A percentile compares a stretch with the other conserved stretches of the same genome.
phyloP scores from a whole-genome alignment of 2,888 invertebrate genomes.

The Harpalus rufipes region DNA sequence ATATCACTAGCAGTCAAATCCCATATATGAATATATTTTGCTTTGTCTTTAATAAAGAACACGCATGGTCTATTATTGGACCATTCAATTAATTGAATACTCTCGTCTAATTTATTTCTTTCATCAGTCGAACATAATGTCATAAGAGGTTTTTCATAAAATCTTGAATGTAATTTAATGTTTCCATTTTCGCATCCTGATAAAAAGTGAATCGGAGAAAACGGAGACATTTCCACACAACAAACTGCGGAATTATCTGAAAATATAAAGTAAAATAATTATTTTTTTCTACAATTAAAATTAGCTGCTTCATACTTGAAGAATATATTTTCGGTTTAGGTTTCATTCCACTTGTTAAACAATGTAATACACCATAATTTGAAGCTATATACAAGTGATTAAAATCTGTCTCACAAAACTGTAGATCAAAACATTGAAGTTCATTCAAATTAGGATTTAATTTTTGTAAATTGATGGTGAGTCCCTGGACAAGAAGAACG shows the following conservation, averaged over 20 bases:
- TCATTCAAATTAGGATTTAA: conserved; percentile 72
- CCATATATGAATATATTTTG: conserved; percentile 79
- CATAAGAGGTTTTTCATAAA: conserved; percentile 76
- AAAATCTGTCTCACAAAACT: conserved; percentile 75
- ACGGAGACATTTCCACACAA: conserved; percentile 78
- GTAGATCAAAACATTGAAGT: conserved; percentile 76
- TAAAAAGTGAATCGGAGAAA: conserved; percentile 77
- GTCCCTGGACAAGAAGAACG: conserved; percentile 76
- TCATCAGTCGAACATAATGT: conserved; percentile 74
- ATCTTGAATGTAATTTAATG: conserved; percentile 77
- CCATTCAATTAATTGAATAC: conserved; percentile 78
- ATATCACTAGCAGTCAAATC: conserved; percentile 79
- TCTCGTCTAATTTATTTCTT: conserved; percentile 70
- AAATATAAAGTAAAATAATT: conserved; percentile 68
- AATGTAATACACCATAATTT: conserved; percentile 78
- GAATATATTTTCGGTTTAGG: conserved; percentile 73
- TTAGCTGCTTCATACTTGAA: conserved; percentile 68
- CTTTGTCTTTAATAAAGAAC: conserved; percentile 77
- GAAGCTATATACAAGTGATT: conserved; percentile 78
- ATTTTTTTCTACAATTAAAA: background rate
- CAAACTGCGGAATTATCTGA: conserved; percentile 74
- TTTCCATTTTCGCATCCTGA: conserved; percentile 79
- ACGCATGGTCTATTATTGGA: conserved; percentile 78
- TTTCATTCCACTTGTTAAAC: conserved; percentile 73
- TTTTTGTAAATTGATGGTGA: conserved; percentile 74